Evolutionary conservation across 2,113 vertebrate genomes (phyloP).

Genomic region (Poeciliopsis occidentalis): DNA sequence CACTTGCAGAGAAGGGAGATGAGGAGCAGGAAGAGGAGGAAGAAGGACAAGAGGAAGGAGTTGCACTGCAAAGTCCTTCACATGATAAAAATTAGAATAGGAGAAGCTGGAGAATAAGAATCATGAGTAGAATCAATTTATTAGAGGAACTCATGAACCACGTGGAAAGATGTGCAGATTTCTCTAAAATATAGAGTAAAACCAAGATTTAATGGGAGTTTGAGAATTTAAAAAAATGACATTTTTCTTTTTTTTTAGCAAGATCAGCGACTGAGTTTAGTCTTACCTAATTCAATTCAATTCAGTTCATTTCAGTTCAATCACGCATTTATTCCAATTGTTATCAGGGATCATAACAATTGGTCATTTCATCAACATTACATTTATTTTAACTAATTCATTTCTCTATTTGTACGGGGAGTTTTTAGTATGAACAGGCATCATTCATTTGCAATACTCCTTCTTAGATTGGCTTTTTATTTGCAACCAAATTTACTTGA

Average conservation of each 20-base stretch:
- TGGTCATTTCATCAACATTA: not conserved
- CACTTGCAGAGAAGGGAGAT: constrained; percentile 39
- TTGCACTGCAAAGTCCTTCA: constrained; percentile 13
- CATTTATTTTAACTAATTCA: not conserved
- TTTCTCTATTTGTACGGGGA: not conserved
- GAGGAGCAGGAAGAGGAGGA: constrained; percentile 23
- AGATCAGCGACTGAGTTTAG: no score
- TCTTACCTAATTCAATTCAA: no score
- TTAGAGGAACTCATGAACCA: not conserved
- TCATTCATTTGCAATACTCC: not conserved
- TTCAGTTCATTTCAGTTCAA: no score
- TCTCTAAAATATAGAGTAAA: no score
- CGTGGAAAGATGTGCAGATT: not conserved
- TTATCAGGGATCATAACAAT: no score
- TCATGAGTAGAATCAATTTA: not conserved
- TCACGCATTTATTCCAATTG: no score
- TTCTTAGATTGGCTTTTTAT: no score
- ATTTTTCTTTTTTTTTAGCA: not conserved
- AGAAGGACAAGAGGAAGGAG: constrained; percentile 12
- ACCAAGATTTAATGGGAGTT: no score
- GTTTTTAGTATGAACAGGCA: not conserved
- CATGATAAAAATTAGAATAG: not conserved
- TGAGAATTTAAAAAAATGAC: not conserved
- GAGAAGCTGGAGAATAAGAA: not conserved
- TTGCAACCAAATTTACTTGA: no score